These are phyloP conservation scores for Acrossocheilus fasciatus DNA, from an alignment of 2,797 vertebrate species.

Conservation along the genomic window DNA sequence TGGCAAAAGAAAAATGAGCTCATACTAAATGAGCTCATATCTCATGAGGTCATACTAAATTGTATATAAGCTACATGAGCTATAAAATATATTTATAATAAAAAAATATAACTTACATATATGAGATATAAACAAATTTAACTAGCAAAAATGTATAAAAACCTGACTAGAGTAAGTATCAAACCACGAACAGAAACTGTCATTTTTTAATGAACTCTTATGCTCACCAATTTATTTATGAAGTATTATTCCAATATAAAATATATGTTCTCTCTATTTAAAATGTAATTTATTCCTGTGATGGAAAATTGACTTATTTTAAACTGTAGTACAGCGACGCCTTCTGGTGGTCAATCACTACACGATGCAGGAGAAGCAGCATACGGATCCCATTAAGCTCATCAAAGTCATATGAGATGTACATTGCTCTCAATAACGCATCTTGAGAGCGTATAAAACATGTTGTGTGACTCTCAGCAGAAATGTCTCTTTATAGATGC, in stretches of 20 bases:
- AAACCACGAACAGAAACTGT: neutral
- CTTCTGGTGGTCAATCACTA: neutral
- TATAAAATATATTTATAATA: neutral
- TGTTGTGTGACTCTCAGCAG: neutral
- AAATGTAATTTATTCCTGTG: neutral
- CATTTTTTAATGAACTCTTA: neutral
- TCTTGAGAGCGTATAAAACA: neutral
- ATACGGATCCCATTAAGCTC: neutral
- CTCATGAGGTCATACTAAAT: neutral
- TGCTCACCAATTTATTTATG: neutral
- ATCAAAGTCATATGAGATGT: neutral
- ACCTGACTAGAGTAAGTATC: neutral
- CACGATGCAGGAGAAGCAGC: neutral
- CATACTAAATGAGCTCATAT: too few relatives aligned
- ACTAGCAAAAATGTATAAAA: neutral
- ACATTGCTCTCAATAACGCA: neutral
- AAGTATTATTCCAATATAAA: neutral
- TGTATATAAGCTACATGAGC: neutral
- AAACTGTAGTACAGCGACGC: constrained; percentile 5
- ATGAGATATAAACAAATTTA: neutral
- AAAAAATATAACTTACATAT: neutral
- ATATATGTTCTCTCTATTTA: neutral
- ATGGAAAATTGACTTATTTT: neutral
- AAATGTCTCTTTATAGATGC: neutral
- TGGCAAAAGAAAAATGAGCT: neutral